Percentiles rank a stretch among this genome's conserved stretches.
Conservation (phyloP, 2,888 invertebrate genomes). For the Scaptomyza caliginosa region DNA sequence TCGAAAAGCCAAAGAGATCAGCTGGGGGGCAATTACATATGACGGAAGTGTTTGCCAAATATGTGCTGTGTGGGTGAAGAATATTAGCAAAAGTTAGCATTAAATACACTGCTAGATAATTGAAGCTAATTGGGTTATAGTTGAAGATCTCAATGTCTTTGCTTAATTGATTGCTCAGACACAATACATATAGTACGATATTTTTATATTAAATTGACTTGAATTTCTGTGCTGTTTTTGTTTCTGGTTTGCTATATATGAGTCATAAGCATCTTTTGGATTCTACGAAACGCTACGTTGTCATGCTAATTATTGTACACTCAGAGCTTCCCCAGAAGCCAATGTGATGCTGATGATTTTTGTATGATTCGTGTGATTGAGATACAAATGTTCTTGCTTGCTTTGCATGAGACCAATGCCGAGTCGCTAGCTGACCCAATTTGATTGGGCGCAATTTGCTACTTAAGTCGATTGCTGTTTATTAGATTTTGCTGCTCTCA, state of each 20-base stretch:
- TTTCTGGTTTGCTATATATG: slow-evolving; percentile 50
- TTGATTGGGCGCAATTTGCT: slow-evolving; percentile 70
- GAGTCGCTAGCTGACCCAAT: slow-evolving; percentile 63
- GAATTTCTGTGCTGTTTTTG: slow-evolving; percentile 9
- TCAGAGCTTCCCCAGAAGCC: slow-evolving; percentile 30
- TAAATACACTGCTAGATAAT: slow-evolving; percentile 43
- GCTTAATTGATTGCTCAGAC: slow-evolving; percentile 50
- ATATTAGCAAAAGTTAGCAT: not conserved
- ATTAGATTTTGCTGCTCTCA: slow-evolving; percentile 62
- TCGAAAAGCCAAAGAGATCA: slow-evolving; percentile 21
- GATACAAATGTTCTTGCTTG: slow-evolving; percentile 12
- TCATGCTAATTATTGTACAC: slow-evolving; percentile 57
- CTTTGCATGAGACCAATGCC: slow-evolving; percentile 29
- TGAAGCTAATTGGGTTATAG: slow-evolving; percentile 74
- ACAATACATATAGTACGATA: not conserved
- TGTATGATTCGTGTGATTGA: slow-evolving; percentile 19
- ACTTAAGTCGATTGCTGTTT: slow-evolving; percentile 56
- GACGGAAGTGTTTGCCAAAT: slow-evolving; percentile 46
- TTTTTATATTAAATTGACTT: slow-evolving; percentile 22
- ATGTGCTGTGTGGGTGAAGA: slow-evolving; percentile 4
- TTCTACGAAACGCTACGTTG: slow-evolving; percentile 45
- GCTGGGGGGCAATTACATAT: slow-evolving; percentile 32
- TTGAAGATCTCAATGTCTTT: slow-evolving; percentile 47
- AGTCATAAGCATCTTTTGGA: slow-evolving; percentile 35
- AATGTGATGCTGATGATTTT: slow-evolving; percentile 12